Evolutionary conservation across 1,140 invertebrate species (phyloP).

Genomic region (Megalopta genalis): DNA sequence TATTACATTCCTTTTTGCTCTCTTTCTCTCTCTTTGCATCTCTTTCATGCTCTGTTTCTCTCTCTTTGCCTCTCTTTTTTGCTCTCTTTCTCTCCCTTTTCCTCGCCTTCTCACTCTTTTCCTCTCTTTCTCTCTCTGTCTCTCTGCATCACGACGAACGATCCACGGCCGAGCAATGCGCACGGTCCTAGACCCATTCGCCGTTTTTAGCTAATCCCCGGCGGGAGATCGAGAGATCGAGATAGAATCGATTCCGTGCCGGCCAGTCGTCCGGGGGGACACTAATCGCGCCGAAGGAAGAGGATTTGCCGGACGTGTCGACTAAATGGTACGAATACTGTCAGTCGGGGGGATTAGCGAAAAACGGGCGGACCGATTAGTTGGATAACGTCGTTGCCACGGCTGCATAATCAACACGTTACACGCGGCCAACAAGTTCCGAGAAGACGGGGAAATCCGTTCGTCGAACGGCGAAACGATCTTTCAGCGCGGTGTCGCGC

Average conservation of each 20-base stretch:
- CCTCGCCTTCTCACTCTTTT: too few relatives aligned
- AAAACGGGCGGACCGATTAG: constrained; percentile 53
- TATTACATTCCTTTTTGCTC: too few relatives aligned
- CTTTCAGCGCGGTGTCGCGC: too few relatives aligned
- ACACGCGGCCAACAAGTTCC: constrained; percentile 19
- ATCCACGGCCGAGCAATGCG: background rate
- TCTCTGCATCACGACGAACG: background rate
- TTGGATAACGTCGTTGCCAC: constrained; percentile 47
- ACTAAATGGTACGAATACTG: constrained; percentile 52
- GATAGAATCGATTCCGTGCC: constrained; percentile 59
- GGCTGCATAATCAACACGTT: constrained; percentile 32
- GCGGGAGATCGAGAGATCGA: constrained; percentile 50
- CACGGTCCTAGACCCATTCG: constrained; percentile 30
- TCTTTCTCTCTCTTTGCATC: too few relatives aligned
- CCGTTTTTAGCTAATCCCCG: constrained; percentile 54
- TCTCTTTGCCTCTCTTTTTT: too few relatives aligned
- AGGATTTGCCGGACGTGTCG: constrained; percentile 49
- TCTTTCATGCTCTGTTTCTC: too few relatives aligned
- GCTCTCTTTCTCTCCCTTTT: too few relatives aligned
- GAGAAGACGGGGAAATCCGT: background rate
- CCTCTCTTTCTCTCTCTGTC: too few relatives aligned
- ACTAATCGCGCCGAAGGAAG: constrained; percentile 60
- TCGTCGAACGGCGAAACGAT: background rate
- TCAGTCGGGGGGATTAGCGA: constrained; percentile 48
- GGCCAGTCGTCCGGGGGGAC: constrained; percentile 22